Percentiles rank a stretch among this genome's conserved stretches.
These are phyloP conservation scores for Dysidea cf. avara DNA, from an alignment of 37 sponge, comb jelly and placozoan species.

Conservation along the genomic window DNA sequence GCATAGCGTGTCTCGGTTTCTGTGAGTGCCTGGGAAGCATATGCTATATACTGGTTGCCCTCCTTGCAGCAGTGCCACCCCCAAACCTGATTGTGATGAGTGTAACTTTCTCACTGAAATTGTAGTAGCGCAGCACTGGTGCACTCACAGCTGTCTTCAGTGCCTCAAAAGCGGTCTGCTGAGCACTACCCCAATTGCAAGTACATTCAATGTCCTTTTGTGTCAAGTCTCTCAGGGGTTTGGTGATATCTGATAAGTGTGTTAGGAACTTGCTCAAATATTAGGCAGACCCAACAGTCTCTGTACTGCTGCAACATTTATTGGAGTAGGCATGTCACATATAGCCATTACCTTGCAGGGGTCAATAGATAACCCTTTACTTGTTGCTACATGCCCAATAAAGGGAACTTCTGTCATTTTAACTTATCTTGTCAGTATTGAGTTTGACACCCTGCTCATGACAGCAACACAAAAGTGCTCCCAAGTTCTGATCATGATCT, in stretches of 20 bases:
- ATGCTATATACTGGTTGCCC: constrained; percentile 47
- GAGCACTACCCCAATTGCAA: constrained; percentile 29
- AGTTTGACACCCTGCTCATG: constrained; percentile 13
- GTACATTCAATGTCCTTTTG: constrained; percentile 31
- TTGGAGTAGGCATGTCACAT: constrained; percentile 53
- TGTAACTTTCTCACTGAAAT: constrained; percentile 21
- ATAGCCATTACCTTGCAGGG: constrained; percentile 54
- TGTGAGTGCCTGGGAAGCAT: neutral
- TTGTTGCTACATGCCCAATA: constrained; percentile 46
- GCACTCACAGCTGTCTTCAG: constrained; percentile 31
- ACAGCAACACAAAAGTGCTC: constrained; percentile 27
- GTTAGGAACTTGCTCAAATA: constrained; percentile 55
- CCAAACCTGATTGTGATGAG: constrained; percentile 26
- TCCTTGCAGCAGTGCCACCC: constrained; percentile 34
- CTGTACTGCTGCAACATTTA: constrained; percentile 29
- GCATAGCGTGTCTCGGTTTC: constrained; percentile 37
- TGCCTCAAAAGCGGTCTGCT: constrained; percentile 31
- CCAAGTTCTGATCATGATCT: constrained; percentile 34
- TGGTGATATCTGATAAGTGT: constrained; percentile 30
- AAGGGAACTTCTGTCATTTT: constrained; percentile 37
- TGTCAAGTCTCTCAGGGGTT: constrained; percentile 36
- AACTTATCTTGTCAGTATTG: constrained; percentile 27
- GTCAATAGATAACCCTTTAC: constrained; percentile 41
- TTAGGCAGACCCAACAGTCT: constrained; percentile 43
- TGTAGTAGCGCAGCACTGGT: constrained; percentile 49